phyloP scores from a whole-genome alignment of 2,797 vertebrate species.

The Scolopax bukidnonensis region DNA sequence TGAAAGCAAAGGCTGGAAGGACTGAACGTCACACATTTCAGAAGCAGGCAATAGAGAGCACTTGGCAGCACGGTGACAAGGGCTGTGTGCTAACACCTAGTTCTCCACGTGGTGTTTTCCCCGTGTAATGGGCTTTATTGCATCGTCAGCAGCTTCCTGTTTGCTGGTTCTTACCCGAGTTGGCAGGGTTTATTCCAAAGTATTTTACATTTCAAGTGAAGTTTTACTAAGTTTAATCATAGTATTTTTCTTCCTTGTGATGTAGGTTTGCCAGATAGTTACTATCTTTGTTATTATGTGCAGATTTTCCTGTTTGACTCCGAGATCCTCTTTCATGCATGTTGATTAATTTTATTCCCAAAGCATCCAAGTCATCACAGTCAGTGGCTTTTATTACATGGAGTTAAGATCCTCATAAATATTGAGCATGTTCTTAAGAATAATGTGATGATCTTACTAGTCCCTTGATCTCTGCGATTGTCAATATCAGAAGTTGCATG shows the following conservation, averaged over 20 bases:
- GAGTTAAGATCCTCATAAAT: slow-evolving; percentile 48
- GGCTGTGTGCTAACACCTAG: background rate
- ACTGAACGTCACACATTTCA: background rate
- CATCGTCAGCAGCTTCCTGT: background rate
- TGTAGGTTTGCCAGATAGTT: slow-evolving; percentile 37
- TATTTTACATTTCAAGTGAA: slow-evolving; percentile 58
- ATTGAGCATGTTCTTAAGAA: slow-evolving; percentile 40
- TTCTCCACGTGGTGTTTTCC: background rate
- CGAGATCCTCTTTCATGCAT: slow-evolving; percentile 20
- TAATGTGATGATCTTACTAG: background rate
- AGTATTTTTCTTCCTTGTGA: slow-evolving; percentile 42
- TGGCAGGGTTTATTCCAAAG: slow-evolving; percentile 22
- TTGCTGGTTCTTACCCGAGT: background rate
- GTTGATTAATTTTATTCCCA: slow-evolving; percentile 59
- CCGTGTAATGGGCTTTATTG: background rate
- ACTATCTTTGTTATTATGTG: slow-evolving; percentile 46
- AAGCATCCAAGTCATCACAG: background rate
- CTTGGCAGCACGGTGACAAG: background rate
- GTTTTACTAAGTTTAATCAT: slow-evolving; percentile 46
- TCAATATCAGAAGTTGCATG: background rate
- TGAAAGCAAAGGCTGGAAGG: background rate
- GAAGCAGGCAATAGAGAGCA: background rate
- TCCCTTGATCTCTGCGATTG: slow-evolving; percentile 15
- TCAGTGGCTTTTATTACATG: slow-evolving; percentile 24
- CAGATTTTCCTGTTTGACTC: slow-evolving; percentile 58